These are phyloP conservation scores for Peromyscus polionotus DNA, from an alignment of 2,113 vertebrate genomes.

Conservation along the genomic window DNA sequence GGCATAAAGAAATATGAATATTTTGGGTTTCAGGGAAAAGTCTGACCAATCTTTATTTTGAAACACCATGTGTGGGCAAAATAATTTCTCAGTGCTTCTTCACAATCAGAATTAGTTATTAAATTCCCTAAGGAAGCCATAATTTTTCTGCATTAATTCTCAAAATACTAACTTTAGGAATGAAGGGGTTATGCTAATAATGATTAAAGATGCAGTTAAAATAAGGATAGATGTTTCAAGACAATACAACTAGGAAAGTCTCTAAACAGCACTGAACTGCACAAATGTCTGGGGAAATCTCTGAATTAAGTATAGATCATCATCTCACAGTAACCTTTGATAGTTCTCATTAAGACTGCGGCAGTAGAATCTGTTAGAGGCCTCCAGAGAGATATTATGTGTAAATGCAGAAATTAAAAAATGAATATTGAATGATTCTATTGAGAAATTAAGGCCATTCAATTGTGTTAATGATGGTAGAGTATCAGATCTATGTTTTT, in stretches of 20 bases:
- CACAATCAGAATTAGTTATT: constrained; percentile 54
- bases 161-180: constrained; percentile 75
- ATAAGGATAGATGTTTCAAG: constrained; percentile 79
- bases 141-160: constrained; percentile 70
- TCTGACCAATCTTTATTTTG: background rate
- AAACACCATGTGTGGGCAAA: background rate
- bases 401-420: constrained; percentile 89
- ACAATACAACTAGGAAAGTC: constrained; percentile 81
- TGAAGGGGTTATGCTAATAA: constrained; percentile 79
- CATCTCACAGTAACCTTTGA: constrained; percentile 87
- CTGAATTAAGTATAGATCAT: constrained; percentile 88
- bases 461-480: constrained; percentile 82
- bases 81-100: constrained; percentile 48
- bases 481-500: constrained; percentile 85
- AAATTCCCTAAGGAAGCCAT: constrained; percentile 64
- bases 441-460: constrained; percentile 87
- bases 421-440: constrained; percentile 89
- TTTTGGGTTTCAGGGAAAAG: background rate
- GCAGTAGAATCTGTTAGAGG: constrained; percentile 83
- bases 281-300: constrained; percentile 84
- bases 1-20: background rate
- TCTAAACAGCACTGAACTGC: constrained; percentile 81
- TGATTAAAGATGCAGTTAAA: constrained; percentile 81
- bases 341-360: constrained; percentile 88
- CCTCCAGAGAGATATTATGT: constrained; percentile 86